A percentile compares a stretch with the other conserved stretches of the same genome.
Conservation (phyloP, 2,113 vertebrate genomes). For the Antennarius striatus region DNA sequence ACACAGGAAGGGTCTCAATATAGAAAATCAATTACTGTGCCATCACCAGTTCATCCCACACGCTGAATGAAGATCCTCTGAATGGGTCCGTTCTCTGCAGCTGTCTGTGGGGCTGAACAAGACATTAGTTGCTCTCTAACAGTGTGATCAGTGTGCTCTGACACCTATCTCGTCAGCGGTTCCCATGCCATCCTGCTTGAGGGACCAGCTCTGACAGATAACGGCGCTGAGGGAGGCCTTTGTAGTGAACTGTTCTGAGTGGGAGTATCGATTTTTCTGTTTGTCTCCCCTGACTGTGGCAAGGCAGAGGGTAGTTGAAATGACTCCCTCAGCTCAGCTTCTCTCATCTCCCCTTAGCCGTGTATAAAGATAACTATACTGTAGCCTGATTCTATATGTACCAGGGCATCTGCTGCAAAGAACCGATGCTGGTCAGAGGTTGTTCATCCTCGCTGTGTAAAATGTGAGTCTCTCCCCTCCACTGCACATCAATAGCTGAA, state of each 20-base stretch:
- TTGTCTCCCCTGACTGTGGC: conserved; percentile 63
- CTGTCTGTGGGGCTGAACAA: conserved; percentile 71
- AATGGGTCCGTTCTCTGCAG: conserved; percentile 23
- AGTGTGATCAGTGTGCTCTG: conserved; percentile 66
- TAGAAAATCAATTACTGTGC: no score
- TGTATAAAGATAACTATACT: conserved; percentile 31
- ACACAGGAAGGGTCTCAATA: no score
- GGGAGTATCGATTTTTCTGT: conserved; percentile 77
- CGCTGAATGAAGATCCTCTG: conserved; percentile 13
- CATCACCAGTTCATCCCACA: background rate
- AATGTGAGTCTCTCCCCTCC: conserved; percentile 70
- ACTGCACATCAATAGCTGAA: conserved; percentile 60
- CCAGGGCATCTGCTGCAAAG: conserved; percentile 22
- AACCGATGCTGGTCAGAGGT: conserved; percentile 18
- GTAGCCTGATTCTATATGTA: conserved; percentile 28
- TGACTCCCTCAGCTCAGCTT: conserved; percentile 55
- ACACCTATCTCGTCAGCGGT: conserved; percentile 74
- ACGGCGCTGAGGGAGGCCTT: conserved; percentile 65
- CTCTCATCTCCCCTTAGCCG: conserved; percentile 9
- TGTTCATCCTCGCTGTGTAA: conserved; percentile 51
- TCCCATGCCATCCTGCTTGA: conserved; percentile 59
- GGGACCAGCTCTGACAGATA: conserved; percentile 73
- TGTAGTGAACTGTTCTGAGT: conserved; percentile 74
- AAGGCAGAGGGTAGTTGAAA: conserved; percentile 56
- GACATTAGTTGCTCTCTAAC: conserved; percentile 49